These are phyloP conservation scores for Cantharis flavilabris DNA, from an alignment of 2,888 invertebrate species.

Conservation along the genomic window DNA sequence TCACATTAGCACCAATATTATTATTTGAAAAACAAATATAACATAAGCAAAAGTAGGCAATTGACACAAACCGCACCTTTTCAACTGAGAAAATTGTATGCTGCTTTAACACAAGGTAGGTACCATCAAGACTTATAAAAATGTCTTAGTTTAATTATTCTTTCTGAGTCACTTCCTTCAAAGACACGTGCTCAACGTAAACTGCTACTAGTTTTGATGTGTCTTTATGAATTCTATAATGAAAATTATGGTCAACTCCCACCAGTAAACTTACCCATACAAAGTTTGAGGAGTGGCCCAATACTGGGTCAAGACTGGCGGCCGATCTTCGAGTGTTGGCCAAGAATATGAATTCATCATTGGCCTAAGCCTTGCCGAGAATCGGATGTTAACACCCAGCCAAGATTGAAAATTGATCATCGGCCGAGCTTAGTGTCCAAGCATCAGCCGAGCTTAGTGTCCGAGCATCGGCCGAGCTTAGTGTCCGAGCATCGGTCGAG, in stretches of 20 bases:
- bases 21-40: conserved; percentile 21
- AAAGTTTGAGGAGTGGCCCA: no score
- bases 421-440: no score
- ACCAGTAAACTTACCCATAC: conserved; percentile 13
- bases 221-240: conserved; percentile 33
- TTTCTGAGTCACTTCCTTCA: conserved; percentile 49
- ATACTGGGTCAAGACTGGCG: no score
- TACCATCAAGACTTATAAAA: conserved; percentile 18
- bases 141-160: conserved; percentile 35
- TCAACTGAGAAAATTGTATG: background rate
- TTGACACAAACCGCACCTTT: conserved; percentile 26
- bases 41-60: conserved; percentile 17
- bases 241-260: conserved; percentile 29
- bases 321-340: no score
- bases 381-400: no score
- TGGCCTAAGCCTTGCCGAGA: no score
- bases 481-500: no score
- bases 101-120: conserved; percentile 18
- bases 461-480: no score
- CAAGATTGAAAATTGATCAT: no score
- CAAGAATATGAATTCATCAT: no score
- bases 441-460: no score
- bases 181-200: conserved; percentile 47
- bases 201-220: conserved; percentile 37
- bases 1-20: conserved; percentile 19